phyloP scores from a whole-genome alignment of 2,797 vertebrate species.

The Channa striata region DNA sequence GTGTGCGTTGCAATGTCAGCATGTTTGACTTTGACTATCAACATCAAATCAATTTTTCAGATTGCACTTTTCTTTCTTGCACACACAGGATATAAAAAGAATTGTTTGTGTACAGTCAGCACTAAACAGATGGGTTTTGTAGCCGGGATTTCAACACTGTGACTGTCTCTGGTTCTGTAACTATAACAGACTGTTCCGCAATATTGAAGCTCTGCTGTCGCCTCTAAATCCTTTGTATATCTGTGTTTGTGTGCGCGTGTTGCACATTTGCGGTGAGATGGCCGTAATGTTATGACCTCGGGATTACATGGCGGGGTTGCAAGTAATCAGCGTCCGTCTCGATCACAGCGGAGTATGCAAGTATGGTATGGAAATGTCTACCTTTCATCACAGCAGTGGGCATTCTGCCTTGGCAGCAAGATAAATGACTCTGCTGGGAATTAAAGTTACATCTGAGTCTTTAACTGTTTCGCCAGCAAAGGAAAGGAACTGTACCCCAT shows the following conservation, averaged over 20 bases:
- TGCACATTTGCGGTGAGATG: conserved; percentile 10
- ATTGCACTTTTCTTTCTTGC: conserved; percentile 22
- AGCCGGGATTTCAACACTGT: conserved; percentile 62
- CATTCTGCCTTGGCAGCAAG: conserved; percentile 53
- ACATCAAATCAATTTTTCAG: conserved; percentile 69
- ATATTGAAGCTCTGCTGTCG: conserved; percentile 45
- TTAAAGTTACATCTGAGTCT: conserved; percentile 60
- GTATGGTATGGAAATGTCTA: neutral
- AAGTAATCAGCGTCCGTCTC: conserved; percentile 51
- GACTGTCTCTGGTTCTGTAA: conserved; percentile 58
- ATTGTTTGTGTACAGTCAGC: conserved; percentile 75
- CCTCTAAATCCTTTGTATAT: conserved; percentile 3
- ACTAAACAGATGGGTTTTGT: conserved; percentile 71
- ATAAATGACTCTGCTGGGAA: conserved; percentile 60
- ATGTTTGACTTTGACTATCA: conserved; percentile 65
- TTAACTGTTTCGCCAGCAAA: conserved; percentile 36
- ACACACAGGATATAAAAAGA: conserved; percentile 58
- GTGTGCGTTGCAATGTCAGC: conserved; percentile 55
- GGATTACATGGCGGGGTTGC: conserved; percentile 27
- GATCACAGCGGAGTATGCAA: conserved; percentile 44
- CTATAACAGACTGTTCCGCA: conserved; percentile 52
- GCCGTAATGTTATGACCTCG: conserved; percentile 27
- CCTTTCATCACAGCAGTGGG: conserved; percentile 38
- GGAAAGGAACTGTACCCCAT: conserved; percentile 2
- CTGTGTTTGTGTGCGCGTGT: neutral